Base-by-base conservation (phyloP, 1,140 invertebrate genomes). In the Drosophila murphyi region DNA sequence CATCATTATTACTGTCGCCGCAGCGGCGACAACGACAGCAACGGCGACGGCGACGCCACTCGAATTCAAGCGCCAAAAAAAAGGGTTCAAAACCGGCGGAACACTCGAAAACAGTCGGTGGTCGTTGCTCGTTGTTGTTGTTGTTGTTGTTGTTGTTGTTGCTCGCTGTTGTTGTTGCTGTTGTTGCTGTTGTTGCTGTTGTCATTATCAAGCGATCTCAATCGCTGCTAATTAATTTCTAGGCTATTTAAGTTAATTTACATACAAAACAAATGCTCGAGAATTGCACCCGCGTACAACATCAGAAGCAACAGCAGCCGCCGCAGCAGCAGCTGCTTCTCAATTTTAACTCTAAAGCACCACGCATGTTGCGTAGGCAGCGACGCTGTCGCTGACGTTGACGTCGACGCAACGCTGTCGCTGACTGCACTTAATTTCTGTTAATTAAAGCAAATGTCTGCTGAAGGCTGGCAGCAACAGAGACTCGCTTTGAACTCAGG, bases 211-310 rank as follows among this genome's bases (percentile, higher is more conserved):
- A 51, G 52, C 64, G 85, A 88, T 88, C 85, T 88, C 85, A 88
- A 88, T 88, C 85, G 85, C 85, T 88, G 85, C 85, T 88, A 88
- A 88, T 88, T 88, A 88, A 88, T 88, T 88, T 88, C 85, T 89
- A 89, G 85, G 74, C 80, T 88, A 88, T 89, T 90, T 90, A 85
- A 89, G 85, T 85, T 89, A 85, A 89, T 89, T 89, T 89, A 90
- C 85, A 89, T 89, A 76, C 62, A 71, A 62, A 82, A 88, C 76
- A 78, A 81, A 81, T 68, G 72, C 67, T 45, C 48, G 45, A 10
- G 35, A 83, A 75, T 78, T 76, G 82, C 82, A 82, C 80, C 80
- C 80, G 80, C 74, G 74, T 57, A 62, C 64, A 79, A 20, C n/a
- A 35, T 10, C 31, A 54, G n/a, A 31, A 52, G 7, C 50, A n/a